Evolutionary conservation across 2,888 invertebrate genomes (phyloP), one percentile per base, ranked within the genome.

Genomic region (Saturnia pavonia): DNA sequence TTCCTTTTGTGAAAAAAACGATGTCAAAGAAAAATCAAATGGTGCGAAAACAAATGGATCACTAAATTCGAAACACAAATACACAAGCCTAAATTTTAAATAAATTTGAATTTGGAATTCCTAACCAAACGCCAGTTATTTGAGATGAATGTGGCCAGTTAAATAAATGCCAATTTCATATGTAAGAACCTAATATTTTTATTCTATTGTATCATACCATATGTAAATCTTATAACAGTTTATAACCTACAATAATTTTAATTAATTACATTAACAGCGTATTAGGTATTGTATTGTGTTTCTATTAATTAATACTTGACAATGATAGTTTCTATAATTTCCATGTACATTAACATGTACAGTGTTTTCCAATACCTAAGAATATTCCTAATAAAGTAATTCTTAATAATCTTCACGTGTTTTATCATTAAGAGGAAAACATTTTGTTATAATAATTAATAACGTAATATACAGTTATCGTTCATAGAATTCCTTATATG

Each of bases 351-450:
- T 43, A 66, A 70, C 69, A 72, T 67, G 1, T 34, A 57, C 14
- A 69, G 70, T 73, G 45, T 73, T 73, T 74, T 71, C 73, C 69
- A 69, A 69, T 22, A 65, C 72, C 68, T 27, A 63, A 67, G 43
- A 25, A 43, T 16, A 27, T 65, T 69, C 66, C 67, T 72, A 67
- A 71, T 72, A 69, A 25, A 12, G 14, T 60, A 69, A 70, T 68
- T 72, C 65, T 51, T 22, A 51, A 22, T 70, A 54, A 73, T 74
- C 71, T 72, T 73, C 14, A 7, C 69, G 65, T 67, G 70, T 63
- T 67, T 40, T 25, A 71, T 72, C 63, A 57, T 11, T 74, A 68
- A 72, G 76, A 77, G 78, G 76, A 76, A 77, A 77, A 74, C 71
- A 74, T 73, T 73, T 76, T 68, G 63, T 19, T 72, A 74, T 74